A percentile compares a stretch with the other conserved stretches of the same genome.
Conservation (phyloP, 2,797 vertebrate species). For the Otolemur crassicaudatus region DNA sequence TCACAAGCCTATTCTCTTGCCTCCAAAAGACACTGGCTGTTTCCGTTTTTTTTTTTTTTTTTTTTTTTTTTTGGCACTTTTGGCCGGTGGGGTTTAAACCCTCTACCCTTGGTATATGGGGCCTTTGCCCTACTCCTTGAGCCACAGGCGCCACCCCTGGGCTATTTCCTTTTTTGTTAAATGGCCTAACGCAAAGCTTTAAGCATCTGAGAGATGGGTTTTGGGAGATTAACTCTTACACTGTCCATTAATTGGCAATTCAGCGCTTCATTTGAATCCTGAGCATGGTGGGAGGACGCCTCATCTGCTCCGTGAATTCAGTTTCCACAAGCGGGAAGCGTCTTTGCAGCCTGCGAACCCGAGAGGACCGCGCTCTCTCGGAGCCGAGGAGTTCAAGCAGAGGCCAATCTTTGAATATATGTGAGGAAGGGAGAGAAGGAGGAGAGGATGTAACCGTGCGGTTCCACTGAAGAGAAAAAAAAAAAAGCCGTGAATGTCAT, state of each 20-base stretch:
- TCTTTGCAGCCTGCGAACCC: constrained; percentile 70
- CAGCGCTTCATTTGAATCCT: neutral
- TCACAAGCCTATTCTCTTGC: neutral
- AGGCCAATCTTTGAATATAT: constrained; percentile 82
- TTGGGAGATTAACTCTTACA: constrained; percentile 28
- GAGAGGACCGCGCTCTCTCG: constrained; percentile 61
- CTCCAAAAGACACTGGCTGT: neutral
- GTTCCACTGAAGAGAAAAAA: constrained; percentile 82
- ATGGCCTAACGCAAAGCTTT: constrained; percentile 23
- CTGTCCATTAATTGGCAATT: constrained; percentile 53
- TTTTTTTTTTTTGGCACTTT: too few relatives aligned
- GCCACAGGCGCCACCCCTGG: too few relatives aligned
- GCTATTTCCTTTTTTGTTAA: neutral
- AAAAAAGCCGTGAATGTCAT: constrained; percentile 84
- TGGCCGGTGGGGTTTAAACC: too few relatives aligned
- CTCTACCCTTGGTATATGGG: too few relatives aligned
- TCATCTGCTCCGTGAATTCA: constrained; percentile 63
- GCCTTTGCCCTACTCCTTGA: too few relatives aligned
- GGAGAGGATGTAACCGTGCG: constrained; percentile 59
- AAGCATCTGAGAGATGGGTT: neutral
- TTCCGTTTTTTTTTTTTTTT: too few relatives aligned
- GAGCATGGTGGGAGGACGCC: neutral
- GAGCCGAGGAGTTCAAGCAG: constrained; percentile 81
- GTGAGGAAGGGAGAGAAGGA: constrained; percentile 45
- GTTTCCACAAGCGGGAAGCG: constrained; percentile 72